Conservation (phyloP, 2,113 vertebrate species). For the Boulengeromyrus knoepffleri region DNA sequence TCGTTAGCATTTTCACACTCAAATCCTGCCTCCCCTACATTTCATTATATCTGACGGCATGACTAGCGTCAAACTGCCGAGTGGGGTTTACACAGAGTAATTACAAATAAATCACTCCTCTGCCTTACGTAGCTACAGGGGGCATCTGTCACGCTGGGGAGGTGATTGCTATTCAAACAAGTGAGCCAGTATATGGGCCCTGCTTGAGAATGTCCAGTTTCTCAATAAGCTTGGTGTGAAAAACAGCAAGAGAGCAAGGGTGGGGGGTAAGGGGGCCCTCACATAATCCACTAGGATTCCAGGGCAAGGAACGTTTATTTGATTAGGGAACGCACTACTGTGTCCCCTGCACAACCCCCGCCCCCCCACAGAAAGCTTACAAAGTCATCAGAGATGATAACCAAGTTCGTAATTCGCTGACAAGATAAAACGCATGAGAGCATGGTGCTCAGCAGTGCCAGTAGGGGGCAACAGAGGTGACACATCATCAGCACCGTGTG, state of each 20-base stretch:
- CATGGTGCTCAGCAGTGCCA: background rate
- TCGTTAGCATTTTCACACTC: background rate
- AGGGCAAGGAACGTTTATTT: background rate
- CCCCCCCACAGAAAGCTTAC: background rate
- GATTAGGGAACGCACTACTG: background rate
- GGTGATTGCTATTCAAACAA: conserved; percentile 8
- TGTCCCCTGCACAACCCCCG: background rate
- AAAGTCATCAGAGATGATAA: background rate
- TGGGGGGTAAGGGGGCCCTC: background rate
- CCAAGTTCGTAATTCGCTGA: background rate
- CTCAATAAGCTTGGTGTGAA: background rate
- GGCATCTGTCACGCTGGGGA: background rate
- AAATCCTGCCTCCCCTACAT: background rate
- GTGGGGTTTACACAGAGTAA: background rate
- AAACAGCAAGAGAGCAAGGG: background rate
- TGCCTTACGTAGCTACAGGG: background rate
- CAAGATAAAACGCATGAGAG: background rate
- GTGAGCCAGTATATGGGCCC: background rate
- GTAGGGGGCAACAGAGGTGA: background rate
- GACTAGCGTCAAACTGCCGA: background rate
- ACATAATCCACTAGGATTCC: background rate
- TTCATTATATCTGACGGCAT: background rate
- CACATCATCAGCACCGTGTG: background rate
- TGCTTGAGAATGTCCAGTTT: background rate
- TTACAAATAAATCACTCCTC: background rate